Base-by-base conservation (phyloP, 2,113 vertebrate genomes). In the Xiphophorus maculatus region DNA sequence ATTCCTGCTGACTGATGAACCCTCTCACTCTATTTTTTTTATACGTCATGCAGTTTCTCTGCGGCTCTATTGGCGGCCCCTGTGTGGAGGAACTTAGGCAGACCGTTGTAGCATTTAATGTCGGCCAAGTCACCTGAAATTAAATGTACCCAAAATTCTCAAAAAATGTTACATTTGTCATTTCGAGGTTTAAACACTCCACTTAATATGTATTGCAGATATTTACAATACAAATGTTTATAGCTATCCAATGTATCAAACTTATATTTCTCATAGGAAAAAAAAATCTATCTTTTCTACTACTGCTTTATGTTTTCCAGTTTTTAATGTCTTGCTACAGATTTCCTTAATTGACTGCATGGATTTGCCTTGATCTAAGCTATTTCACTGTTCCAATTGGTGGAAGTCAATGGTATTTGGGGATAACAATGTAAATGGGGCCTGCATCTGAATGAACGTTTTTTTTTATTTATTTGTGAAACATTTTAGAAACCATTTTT, bases 1-100 rank as follows among this genome's bases (percentile, higher is more conserved):
- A 15, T 33, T 79, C 54, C 61, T 58, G 67, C 65, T 72, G 75
- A 76, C 51, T 66, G 71, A 76, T 71, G 74, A 65, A 66, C 82
- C 64, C 69, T 27, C 69, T 61, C 63, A 6, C 63, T 33, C 66
- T 29, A 88, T 85, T 89, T 90, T 69, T 87, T 35, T 58, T 58
- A n/a, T 11, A 58, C 25, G 25, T 90, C 82, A 89, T 87, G 77
- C 80, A 66, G 69, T 29, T 66, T 48, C 29, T 30, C 27, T 30
- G 22, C 7, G 22, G 51, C 25, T 58, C 51, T 10, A 58, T 17
- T 58, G 51, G 25, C 25, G 25, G 51, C 51, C 51, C 51, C 51
- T 58, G 8, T n/a, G 1, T n/a, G 22, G 22, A 58, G 25, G 22
- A n/a, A 2, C 22, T 58, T 11, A 0, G 25, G 51, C 51, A n/a